Base-by-base conservation (phyloP, 2,888 invertebrate genomes). In the Drosophila nr. medialis region DNA sequence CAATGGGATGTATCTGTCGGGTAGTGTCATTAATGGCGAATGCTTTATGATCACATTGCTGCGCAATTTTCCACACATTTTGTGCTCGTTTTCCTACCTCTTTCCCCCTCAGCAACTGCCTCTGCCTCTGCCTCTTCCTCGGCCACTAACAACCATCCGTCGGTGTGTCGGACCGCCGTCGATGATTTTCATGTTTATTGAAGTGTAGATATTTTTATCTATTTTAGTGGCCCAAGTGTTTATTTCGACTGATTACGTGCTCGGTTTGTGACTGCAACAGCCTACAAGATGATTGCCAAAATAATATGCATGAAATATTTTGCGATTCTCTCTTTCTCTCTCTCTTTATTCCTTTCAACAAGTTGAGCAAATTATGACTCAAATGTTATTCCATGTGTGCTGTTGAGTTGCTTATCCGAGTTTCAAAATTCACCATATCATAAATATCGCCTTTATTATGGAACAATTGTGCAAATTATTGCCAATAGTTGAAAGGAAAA, bases 1-100 rank as follows among this genome's bases (percentile, higher is more conserved):
- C 90, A 91, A 90, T 91, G 86, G 91, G 91, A 91, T 90, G 90
- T 91, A 89, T 91, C 91, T 91, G 91, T 91, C 91, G 91, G 90
- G 89, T 80, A 77, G 87, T 91, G 90, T 91, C 90, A 91, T 91
- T 91, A 91, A 91, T 89, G 85, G 84, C 83, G 91, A 89, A 91
- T 91, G 91, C 89, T 91, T 91, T 91, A 91, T 90, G 90, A 91
- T 91, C 84, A 77, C 87, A 75, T 81, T 87, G 87, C 89, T 85
- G 85, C 84, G 87, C 87, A 89, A 87, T 87, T 88, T 87, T 88
- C 80, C 90, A 80, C 87, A 88, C 90, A 88, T 88, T 88, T 89
- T 73, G 71, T 62, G 67, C 78, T 78, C 78, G 81, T 75, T 86
- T 66, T 40, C 24, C 11, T 0, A 6, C 24, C 36, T 13, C 40